Percentiles rank a stretch among this genome's conserved stretches.
These are phyloP conservation scores for Mirounga angustirostris DNA, from an alignment of 2,113 vertebrate genomes.

Conservation along the genomic window DNA sequence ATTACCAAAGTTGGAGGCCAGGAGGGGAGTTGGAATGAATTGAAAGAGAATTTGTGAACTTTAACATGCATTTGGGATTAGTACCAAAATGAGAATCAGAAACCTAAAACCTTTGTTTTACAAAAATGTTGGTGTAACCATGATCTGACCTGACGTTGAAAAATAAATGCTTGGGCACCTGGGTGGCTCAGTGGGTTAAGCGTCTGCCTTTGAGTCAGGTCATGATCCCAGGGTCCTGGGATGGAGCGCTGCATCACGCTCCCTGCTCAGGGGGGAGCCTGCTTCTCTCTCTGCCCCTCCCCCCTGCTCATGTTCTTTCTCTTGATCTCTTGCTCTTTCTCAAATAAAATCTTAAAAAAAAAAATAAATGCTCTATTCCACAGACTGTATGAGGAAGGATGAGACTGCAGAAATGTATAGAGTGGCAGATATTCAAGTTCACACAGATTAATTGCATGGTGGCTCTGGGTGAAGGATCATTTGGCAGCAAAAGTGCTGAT, in stretches of 20 bases:
- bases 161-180: background rate
- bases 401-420: background rate
- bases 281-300: background rate
- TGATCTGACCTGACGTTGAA: background rate
- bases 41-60: background rate
- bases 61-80: background rate
- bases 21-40: background rate
- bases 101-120: background rate
- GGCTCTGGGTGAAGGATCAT: background rate
- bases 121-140: background rate
- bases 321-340: background rate
- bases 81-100: background rate
- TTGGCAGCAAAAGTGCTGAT: background rate
- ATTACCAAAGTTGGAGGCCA: background rate
- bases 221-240: background rate
- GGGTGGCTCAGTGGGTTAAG: background rate
- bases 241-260: background rate
- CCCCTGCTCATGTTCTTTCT: background rate
- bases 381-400: fast-evolving
- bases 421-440: background rate
- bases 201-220: background rate
- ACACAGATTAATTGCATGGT: background rate
- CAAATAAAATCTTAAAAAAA: background rate
- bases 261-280: background rate
- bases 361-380: background rate